Conservation (phyloP, 2,888 invertebrate genomes). For the Drosophila infuscata region DNA sequence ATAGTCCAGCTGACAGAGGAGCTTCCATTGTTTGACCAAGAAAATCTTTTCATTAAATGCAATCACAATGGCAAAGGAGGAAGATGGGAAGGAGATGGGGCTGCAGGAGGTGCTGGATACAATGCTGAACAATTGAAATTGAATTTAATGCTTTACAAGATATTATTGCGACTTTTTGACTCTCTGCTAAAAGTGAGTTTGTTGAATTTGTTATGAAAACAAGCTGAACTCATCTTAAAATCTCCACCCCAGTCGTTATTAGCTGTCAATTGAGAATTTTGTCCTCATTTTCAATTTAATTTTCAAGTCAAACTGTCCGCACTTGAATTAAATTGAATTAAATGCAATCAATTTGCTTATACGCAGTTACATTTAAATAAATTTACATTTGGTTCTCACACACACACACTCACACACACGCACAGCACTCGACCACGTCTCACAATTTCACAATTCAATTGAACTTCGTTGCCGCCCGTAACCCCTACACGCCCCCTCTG, state of each 20-base stretch:
- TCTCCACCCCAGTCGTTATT: conserved; percentile 2
- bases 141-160: conserved; percentile 73
- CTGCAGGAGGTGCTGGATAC: background rate
- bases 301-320: conserved; percentile 58
- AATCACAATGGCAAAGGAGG: conserved; percentile 20
- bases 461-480: conserved; percentile 10
- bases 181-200: conserved; percentile 42
- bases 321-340: conserved; percentile 74
- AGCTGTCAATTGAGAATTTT: conserved; percentile 70
- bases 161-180: conserved; percentile 72
- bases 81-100: conserved; percentile 2
- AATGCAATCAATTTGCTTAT: conserved; percentile 78
- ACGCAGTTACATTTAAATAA: conserved; percentile 77
- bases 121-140: conserved; percentile 59
- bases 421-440: conserved; percentile 27
- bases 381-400: conserved; percentile 51
- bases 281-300: conserved; percentile 52
- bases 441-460: conserved; percentile 48
- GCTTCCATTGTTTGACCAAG: conserved; percentile 68
- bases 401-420: conserved; percentile 15
- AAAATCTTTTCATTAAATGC: conserved; percentile 60
- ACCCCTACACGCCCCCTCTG: background rate
- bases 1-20: conserved; percentile 22
- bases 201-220: conserved; percentile 51
- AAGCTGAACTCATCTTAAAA: conserved; percentile 16